These are phyloP conservation scores for Vireo griseus DNA, from an alignment of 2,797 vertebrate species.

Conservation along the genomic window DNA sequence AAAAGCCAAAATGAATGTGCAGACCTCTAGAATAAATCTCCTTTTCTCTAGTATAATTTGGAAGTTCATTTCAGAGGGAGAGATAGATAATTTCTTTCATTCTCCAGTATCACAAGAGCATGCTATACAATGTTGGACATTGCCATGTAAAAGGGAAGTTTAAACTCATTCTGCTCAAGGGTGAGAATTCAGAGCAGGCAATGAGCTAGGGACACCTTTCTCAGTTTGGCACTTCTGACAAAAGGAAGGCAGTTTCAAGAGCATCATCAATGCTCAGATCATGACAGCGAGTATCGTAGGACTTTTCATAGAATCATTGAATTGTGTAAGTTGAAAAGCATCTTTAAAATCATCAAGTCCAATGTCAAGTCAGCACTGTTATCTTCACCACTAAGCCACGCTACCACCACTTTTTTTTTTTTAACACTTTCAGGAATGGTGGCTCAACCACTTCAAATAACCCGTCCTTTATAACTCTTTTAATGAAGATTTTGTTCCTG, in stretches of 20 bases:
- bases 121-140: background rate
- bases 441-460: background rate
- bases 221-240: background rate
- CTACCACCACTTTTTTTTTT: fast-evolving
- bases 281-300: background rate
- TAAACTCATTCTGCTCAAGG: background rate
- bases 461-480: background rate
- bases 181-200: background rate
- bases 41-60: background rate
- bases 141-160: background rate
- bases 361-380: background rate
- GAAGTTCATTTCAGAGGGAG: background rate
- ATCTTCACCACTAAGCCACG: background rate
- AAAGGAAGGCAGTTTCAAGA: background rate
- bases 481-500: background rate
- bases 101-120: background rate
- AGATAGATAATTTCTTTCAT: background rate
- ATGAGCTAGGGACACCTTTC: background rate
- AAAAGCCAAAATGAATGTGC: background rate
- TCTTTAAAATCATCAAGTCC: background rate
- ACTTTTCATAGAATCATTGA: background rate
- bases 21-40: background rate
- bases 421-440: background rate
- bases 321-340: background rate
- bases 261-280: background rate